Percentiles rank a stretch among this genome's conserved stretches.
Conservation (phyloP, 2,888 invertebrate genomes). For the Merodon equestris region DNA sequence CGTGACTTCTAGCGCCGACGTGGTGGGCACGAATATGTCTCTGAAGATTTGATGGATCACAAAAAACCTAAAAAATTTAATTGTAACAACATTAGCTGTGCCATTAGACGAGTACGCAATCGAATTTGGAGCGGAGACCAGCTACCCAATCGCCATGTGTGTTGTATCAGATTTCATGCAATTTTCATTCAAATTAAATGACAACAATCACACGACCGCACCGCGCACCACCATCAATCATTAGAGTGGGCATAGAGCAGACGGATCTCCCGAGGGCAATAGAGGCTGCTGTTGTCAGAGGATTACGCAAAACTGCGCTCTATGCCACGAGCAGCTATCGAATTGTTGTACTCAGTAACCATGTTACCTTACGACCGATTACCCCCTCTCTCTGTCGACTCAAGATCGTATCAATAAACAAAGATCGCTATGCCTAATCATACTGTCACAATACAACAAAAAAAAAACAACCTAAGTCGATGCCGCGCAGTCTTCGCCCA, state of each 20-base stretch:
- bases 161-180: constrained; percentile 66
- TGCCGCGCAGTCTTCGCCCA: constrained; percentile 45
- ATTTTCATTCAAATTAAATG: constrained; percentile 66
- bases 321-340: constrained; percentile 54
- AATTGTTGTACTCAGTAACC: constrained; percentile 20
- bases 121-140: constrained; percentile 66
- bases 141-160: constrained; percentile 67
- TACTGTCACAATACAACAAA: constrained; percentile 79
- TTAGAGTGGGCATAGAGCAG: constrained; percentile 34
- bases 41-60: constrained; percentile 97
- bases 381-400: not conserved
- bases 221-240: constrained; percentile 60
- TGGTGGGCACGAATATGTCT: constrained; percentile 97
- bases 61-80: constrained; percentile 88
- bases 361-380: constrained; percentile 4
- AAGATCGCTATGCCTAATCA: constrained; percentile 75
- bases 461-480: constrained; percentile 67
- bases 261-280: constrained; percentile 36
- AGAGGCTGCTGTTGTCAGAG: constrained; percentile 34
- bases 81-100: constrained; percentile 62
- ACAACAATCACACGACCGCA: constrained; percentile 45
- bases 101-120: constrained; percentile 52
- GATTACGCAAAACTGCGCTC: constrained; percentile 66
- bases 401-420: constrained; percentile 45
- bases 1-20: constrained; percentile 97